phyloP scores from a whole-genome alignment of 2,113 vertebrate genomes.

The Notechis scutatus region DNA sequence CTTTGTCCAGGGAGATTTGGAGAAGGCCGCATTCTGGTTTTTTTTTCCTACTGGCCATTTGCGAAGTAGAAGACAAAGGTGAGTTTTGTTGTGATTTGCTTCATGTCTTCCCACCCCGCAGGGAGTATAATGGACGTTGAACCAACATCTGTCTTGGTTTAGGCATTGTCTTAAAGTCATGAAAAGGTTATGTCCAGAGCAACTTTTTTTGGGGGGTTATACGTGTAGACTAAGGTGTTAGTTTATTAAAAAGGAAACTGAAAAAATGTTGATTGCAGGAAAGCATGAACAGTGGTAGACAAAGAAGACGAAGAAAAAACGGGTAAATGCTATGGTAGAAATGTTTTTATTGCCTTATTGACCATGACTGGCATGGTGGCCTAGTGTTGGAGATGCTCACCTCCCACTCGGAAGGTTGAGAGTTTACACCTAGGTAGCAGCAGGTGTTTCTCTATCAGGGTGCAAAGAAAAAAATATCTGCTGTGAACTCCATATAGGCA shows the following conservation, averaged over 20 bases:
- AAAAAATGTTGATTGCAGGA: constrained; percentile 24
- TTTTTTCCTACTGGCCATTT: background rate
- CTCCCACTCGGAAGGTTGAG: background rate
- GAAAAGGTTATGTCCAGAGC: background rate
- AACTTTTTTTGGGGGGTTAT: too few relatives aligned
- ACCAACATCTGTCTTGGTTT: background rate
- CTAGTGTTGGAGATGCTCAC: background rate
- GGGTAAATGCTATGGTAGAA: constrained; percentile 2
- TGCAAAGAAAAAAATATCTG: background rate
- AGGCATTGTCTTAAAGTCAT: background rate
- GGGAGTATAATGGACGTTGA: background rate
- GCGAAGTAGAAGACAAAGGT: background rate
- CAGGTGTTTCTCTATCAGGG: background rate
- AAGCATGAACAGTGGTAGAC: constrained; percentile 21
- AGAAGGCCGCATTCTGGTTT: background rate
- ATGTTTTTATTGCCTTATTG: background rate
- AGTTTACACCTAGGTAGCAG: background rate
- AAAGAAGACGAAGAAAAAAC: constrained; percentile 32
- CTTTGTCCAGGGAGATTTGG: background rate
- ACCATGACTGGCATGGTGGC: background rate
- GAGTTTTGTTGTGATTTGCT: background rate
- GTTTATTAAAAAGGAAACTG: constrained; percentile 54
- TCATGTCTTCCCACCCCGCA: background rate
- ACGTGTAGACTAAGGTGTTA: constrained; percentile 37
- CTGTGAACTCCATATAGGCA: background rate